Evolutionary conservation across 2,888 invertebrate species (phyloP), one percentile per base, ranked within the genome.

Genomic region (Catocala sponsa): DNA sequence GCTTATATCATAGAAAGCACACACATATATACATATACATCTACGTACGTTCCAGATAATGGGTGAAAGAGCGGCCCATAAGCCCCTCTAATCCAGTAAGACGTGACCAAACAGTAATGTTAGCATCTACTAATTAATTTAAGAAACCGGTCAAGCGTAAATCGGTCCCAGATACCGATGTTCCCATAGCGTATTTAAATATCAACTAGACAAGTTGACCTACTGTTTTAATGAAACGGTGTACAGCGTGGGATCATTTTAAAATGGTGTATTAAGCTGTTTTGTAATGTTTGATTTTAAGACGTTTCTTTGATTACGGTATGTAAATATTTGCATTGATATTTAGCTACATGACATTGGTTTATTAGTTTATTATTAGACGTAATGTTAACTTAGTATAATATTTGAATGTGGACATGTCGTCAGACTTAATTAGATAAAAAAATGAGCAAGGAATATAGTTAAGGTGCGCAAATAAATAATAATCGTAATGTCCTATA

Each of bases 71-170:
- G 13, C 25, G 41, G 15, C 49, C 53, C 10, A 35, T 44, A 55
- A 53, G 49, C 61, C 55, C 60, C 48, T 62, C 57, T 57, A 68
- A 61, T 65, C 57, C 53, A 42, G 53, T 56, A 55, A 76, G 62
- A 65, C 77, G 72, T 78, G 71, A 76, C 77, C 56, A 68, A 76
- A 76, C 74, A 73, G 65, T 71, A 71, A 76, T 74, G 77, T 64
- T 71, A 71, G 63, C 72, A 63, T 71, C 68, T 50, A 68, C 72
- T 78, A 77, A 77, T 77, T 78, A 78, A 77, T 72, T 71, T 68
- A 68, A 65, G 55, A 71, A 76, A 72, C 79, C 74, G 77, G 72
- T 70, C 68, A 78, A 72, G 63, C 57, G 58, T 70, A 42, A 67
- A 73, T 64, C 65, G 62, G 48, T 13, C 15, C 54, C 43, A 54